These are phyloP conservation scores for Distichodus sexfasciatus DNA, from an alignment of 2,797 vertebrate species.

Conservation along the genomic window DNA sequence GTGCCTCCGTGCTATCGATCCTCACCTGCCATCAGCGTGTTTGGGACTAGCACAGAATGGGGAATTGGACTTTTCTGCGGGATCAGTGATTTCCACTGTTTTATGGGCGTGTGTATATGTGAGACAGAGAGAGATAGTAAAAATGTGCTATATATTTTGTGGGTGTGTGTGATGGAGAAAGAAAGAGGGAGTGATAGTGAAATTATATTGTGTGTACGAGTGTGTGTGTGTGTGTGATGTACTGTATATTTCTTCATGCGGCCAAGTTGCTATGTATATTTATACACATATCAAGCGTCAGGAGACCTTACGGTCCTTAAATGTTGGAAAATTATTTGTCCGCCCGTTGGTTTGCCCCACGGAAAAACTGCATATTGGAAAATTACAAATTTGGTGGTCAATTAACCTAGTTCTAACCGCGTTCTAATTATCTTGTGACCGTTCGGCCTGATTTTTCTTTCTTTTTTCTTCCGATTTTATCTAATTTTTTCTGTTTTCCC, in stretches of 20 bases:
- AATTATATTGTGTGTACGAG: not conserved
- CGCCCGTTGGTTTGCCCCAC: constrained; percentile 46
- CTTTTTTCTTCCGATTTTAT: too few species aligned
- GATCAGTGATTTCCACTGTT: constrained; percentile 76
- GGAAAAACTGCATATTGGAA: constrained; percentile 38
- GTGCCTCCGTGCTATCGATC: constrained; percentile 65
- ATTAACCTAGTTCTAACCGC: constrained; percentile 49
- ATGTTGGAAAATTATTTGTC: constrained; percentile 40
- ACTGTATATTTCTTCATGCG: constrained; percentile 15
- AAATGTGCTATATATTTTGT: not conserved
- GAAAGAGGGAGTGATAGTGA: too few species aligned
- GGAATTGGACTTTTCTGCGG: constrained; percentile 69
- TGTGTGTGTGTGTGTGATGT: constrained; percentile 44
- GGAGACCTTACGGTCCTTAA: constrained; percentile 36
- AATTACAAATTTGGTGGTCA: constrained; percentile 57
- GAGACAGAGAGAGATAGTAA: not conserved
- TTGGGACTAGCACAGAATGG: constrained; percentile 46
- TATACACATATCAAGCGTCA: too few species aligned
- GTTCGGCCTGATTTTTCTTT: constrained; percentile 15
- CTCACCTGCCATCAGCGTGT: constrained; percentile 59
- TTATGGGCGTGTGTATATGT: constrained; percentile 61
- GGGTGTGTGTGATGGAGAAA: not conserved
- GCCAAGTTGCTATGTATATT: too few species aligned
- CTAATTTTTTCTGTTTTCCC: too few species aligned
- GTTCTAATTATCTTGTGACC: constrained; percentile 52